These are phyloP conservation scores for Pandion haliaetus DNA, from an alignment of 2,113 vertebrate species.

Conservation along the genomic window DNA sequence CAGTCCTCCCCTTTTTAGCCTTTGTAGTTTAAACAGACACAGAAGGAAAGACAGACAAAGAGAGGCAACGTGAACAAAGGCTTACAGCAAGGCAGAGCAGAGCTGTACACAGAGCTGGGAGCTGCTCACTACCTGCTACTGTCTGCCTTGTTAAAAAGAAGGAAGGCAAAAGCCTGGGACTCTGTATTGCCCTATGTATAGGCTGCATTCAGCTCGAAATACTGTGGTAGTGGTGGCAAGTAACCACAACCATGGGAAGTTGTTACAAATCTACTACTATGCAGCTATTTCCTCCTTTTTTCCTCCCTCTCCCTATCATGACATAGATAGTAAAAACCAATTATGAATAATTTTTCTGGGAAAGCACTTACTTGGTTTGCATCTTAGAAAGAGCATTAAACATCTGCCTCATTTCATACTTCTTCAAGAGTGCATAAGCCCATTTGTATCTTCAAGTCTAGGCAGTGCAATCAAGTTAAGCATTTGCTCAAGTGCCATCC, in stretches of 20 bases:
- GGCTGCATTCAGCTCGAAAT: neutral
- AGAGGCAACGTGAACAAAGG: neutral
- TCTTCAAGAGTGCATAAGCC: neutral
- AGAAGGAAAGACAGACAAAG: neutral
- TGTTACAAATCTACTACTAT: neutral
- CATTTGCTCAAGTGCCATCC: neutral
- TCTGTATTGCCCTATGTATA: neutral
- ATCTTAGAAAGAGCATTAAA: neutral
- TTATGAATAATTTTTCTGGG: neutral
- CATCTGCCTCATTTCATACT: neutral
- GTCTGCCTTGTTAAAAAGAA: neutral
- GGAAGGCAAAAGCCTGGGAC: neutral
- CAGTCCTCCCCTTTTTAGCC: neutral
- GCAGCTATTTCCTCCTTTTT: neutral
- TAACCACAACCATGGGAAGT: neutral
- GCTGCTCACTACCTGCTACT: neutral
- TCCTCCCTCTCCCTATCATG: neutral
- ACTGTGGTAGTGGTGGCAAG: neutral
- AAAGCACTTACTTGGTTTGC: neutral
- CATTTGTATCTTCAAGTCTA: neutral
- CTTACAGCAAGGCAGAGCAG: neutral
- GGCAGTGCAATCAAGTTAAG: neutral
- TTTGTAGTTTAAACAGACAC: neutral
- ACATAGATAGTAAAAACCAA: neutral
- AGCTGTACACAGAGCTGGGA: neutral